phyloP scores from a whole-genome alignment of 1,140 invertebrate genomes.

The Drosophila sp. region DNA sequence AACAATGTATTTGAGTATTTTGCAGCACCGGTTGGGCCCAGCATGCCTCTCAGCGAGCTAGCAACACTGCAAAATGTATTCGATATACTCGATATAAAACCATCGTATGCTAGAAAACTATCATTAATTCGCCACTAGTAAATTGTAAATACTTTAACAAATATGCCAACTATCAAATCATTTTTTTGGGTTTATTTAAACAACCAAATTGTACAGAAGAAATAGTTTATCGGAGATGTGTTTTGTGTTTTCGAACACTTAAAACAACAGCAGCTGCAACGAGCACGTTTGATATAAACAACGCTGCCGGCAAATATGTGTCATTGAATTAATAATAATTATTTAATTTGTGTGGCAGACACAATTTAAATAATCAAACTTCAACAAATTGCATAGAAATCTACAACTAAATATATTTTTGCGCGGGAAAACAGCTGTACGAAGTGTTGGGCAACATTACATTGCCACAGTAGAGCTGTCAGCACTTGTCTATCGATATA shows the following conservation, averaged over 20 bases:
- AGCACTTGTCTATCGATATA: slow-evolving; percentile 19
- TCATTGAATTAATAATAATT: slow-evolving; percentile 7
- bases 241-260: slow-evolving; percentile 34
- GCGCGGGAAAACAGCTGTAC: slow-evolving; percentile 54
- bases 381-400: background rate
- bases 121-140: background rate
- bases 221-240: background rate
- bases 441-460: slow-evolving; percentile 15
- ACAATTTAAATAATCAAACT: background rate
- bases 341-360: background rate
- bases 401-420: slow-evolving; percentile 26
- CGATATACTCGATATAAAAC: slow-evolving; percentile 39
- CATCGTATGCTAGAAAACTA: background rate
- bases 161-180: slow-evolving; percentile 16
- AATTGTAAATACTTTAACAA: background rate
- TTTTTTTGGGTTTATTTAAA: background rate
- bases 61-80: slow-evolving; percentile 34
- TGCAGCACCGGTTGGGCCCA: slow-evolving; percentile 35
- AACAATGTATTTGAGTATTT: slow-evolving; percentile 57
- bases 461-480: slow-evolving; percentile 6
- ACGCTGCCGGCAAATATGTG: slow-evolving; percentile 6
- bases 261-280: slow-evolving; percentile 42
- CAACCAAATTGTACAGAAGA: background rate
- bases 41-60: slow-evolving; percentile 30
- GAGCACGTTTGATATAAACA: slow-evolving; percentile 39